These are phyloP conservation scores for Carabus problematicus DNA, from an alignment of 2,888 invertebrate species.

Conservation along the genomic window DNA sequence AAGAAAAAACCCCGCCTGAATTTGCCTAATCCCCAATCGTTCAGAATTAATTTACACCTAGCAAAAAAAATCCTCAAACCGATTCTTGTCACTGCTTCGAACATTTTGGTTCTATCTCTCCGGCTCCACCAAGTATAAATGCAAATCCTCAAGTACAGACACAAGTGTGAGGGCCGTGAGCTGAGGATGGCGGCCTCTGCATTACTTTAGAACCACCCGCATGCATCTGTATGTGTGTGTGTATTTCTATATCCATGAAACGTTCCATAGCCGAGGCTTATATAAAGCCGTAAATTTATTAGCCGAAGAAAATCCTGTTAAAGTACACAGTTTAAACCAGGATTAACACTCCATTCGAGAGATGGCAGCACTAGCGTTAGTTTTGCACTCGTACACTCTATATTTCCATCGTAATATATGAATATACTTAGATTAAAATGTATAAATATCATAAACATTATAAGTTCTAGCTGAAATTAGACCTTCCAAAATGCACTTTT, in stretches of 20 bases:
- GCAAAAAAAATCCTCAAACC: neutral
- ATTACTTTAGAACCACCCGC: neutral
- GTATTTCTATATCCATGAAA: constrained; percentile 40
- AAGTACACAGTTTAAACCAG: constrained; percentile 60
- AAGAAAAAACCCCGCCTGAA: neutral
- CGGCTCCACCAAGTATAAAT: neutral
- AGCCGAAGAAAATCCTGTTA: constrained; percentile 65
- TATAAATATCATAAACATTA: too few relatives aligned
- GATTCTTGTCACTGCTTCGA: neutral
- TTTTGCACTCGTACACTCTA: constrained; percentile 44
- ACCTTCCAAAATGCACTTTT: constrained; percentile 34
- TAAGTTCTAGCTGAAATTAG: too few relatives aligned
- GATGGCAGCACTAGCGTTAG: constrained; percentile 50
- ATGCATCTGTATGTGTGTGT: neutral
- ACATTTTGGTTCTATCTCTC: too few relatives aligned
- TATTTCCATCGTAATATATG: too few relatives aligned
- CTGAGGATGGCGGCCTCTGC: constrained; percentile 13
- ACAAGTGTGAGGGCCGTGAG: constrained; percentile 1
- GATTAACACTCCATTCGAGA: constrained; percentile 66
- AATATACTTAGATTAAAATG: too few relatives aligned
- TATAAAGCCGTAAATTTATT: constrained; percentile 68
- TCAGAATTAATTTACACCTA: constrained; percentile 13
- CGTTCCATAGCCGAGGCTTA: constrained; percentile 63
- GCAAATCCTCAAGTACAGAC: constrained; percentile 33
- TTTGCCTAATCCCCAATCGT: constrained; percentile 12